phyloP scores from a whole-genome alignment of 2,797 vertebrate species.

The Tokudaia tokunoshimensis region DNA sequence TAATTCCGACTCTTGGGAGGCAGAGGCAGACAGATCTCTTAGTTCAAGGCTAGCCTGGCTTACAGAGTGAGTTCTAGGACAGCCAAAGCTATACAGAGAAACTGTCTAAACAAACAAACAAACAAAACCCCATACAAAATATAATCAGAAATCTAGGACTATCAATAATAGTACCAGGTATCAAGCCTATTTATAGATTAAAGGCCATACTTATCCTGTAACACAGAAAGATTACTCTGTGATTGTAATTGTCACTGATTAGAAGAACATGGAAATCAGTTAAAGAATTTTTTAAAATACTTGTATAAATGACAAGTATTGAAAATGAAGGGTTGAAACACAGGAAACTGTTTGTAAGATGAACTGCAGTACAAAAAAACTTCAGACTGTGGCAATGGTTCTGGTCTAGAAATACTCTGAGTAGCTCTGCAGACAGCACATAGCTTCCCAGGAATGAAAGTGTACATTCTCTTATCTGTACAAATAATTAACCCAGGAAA shows the following conservation, averaged over 20 bases:
- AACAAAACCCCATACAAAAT: neutral
- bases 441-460: slow-evolving; percentile 64
- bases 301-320: neutral
- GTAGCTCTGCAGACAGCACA: slow-evolving; percentile 73
- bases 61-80: neutral
- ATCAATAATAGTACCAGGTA: neutral
- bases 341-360: neutral
- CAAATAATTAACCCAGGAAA: slow-evolving; percentile 66
- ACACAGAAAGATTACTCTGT: neutral
- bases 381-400: slow-evolving; percentile 78
- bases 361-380: slow-evolving; percentile 74
- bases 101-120: neutral
- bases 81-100: neutral
- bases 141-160: neutral
- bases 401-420: slow-evolving; percentile 86
- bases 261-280: neutral
- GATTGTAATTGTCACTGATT: neutral
- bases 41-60: neutral
- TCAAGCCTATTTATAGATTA: neutral
- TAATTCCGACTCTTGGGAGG: too few relatives aligned
- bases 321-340: neutral
- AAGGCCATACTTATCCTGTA: neutral
- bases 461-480: slow-evolving; percentile 32
- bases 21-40: neutral
- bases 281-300: neutral